Base-by-base conservation (phyloP, 2,888 invertebrate species). In the Odiellus spinosus region DNA sequence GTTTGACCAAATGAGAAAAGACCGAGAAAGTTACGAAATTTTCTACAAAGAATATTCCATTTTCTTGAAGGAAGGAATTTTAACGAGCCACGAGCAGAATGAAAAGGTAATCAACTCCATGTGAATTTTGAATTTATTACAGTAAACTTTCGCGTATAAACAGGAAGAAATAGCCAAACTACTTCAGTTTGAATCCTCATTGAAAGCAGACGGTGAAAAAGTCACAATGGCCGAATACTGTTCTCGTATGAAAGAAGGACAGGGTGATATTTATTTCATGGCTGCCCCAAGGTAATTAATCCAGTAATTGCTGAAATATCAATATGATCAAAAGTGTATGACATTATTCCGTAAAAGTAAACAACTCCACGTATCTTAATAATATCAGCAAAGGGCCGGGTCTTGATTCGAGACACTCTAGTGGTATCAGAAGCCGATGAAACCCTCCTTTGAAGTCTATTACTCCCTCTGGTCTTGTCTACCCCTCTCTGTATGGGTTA, bases 61-160 rank as follows among this genome's bases (percentile, higher is more conserved):
- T 46, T 96, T 91, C 64, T 73, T 96, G 45, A 88, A 95, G 63
- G 95, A 96, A 68, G 96, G 93, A 34, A 87, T 96, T 60, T 81
- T 95, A 33, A 83, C 82, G 2, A 80, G 81, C 54, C 73, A 76
- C 42, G 84, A 81, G 62, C 77, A 82, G 55, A 63, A 73, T 3
- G 83, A 87, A 63, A 88, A 85, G 73, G 86, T 85, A 70, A n/a
- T n/a, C n/a, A n/a, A n/a, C n/a, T n/a, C n/a, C n/a, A n/a, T n/a
- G n/a, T n/a, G n/a, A n/a, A n/a, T n/a, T n/a, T n/a, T n/a, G n/a
- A n/a, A n/a, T n/a, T n/a, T n/a, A n/a, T n/a, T n/a, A n/a, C n/a
- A n/a, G n/a, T n/a, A n/a, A n/a, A n/a, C n/a, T n/a, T n/a, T n/a
- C n/a, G n/a, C n/a, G n/a, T n/a, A n/a, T n/a, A n/a, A n/a, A n/a